phyloP scores from a whole-genome alignment of 2,797 vertebrate species.

The Hoplostethus atlanticus region DNA sequence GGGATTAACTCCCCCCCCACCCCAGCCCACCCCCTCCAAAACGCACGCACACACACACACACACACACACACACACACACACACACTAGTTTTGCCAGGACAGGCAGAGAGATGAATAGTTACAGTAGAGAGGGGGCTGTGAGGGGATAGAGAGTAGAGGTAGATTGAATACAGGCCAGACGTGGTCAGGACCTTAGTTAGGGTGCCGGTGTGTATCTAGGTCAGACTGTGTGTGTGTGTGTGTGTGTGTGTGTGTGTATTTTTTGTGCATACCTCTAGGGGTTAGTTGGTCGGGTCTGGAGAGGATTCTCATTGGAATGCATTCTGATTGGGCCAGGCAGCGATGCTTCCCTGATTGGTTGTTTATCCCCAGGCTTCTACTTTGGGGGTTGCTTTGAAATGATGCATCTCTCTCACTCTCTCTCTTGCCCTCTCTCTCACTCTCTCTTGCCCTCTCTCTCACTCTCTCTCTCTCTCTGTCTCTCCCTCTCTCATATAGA shows the following conservation, averaged over 20 bases:
- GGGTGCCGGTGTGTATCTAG: conserved; percentile 56
- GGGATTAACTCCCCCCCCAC: not conserved
- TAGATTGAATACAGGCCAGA: conserved; percentile 63
- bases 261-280: conserved; percentile 54
- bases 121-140: conserved; percentile 16
- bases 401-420: conserved; percentile 53
- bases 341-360: conserved; percentile 65
- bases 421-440: conserved; percentile 42
- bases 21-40: no score
- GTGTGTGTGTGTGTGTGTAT: conserved; percentile 25
- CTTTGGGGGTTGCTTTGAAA: conserved; percentile 67
- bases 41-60: conserved; percentile 12
- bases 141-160: conserved; percentile 7
- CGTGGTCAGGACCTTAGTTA: conserved; percentile 53
- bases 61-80: conserved; percentile 9
- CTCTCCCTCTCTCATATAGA: conserved; percentile 36
- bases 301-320: conserved; percentile 73
- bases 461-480: conserved; percentile 32
- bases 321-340: conserved; percentile 71
- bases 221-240: conserved; percentile 54
- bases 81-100: conserved; percentile 17
- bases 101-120: conserved; percentile 20
- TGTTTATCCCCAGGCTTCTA: conserved; percentile 68
- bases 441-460: conserved; percentile 46
- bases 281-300: conserved; percentile 55